phyloP scores from a whole-genome alignment of 1,140 invertebrate genomes.

The Epicauta chinensis region DNA sequence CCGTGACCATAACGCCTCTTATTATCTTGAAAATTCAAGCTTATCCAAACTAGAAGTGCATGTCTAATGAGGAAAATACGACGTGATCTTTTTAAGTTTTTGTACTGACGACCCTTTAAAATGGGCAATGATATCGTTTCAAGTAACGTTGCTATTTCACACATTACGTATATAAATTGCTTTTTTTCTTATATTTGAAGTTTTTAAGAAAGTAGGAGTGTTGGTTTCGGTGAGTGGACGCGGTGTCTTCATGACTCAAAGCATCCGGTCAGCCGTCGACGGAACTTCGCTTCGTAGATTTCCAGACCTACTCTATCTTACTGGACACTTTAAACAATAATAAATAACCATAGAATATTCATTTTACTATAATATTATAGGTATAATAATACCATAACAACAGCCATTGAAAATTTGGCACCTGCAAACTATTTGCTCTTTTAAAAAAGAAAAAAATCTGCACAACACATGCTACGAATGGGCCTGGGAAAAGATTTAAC shows the following conservation, averaged over 20 bases:
- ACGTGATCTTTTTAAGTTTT: too few relatives aligned
- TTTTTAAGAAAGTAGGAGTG: constrained; percentile 32
- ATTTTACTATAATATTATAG: background rate
- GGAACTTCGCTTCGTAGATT: constrained; percentile 33
- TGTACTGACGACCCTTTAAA: too few relatives aligned
- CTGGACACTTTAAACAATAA: constrained; percentile 13
- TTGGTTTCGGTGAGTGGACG: constrained; percentile 35
- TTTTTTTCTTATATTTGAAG: constrained; percentile 15
- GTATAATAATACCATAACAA: constrained; percentile 7
- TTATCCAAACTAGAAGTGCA: constrained; percentile 13
- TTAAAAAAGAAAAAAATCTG: constrained; percentile 18
- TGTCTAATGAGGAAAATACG: constrained; percentile 4
- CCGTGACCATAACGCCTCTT: constrained; percentile 5
- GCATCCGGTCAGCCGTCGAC: constrained; percentile 36
- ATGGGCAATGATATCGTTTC: too few relatives aligned
- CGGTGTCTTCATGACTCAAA: constrained; percentile 33
- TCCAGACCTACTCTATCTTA: constrained; percentile 21
- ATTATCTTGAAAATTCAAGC: constrained; percentile 17
- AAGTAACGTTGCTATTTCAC: constrained; percentile 3
- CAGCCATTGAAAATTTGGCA: constrained; percentile 11
- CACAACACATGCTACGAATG: constrained; percentile 17
- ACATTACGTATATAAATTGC: constrained; percentile 4
- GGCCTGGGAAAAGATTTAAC: constrained; percentile 14
- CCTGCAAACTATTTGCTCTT: constrained; percentile 14
- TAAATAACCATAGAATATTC: too few relatives aligned